Conservation (phyloP, 2,113 vertebrate genomes). For the Austrofundulus limnaeus region DNA sequence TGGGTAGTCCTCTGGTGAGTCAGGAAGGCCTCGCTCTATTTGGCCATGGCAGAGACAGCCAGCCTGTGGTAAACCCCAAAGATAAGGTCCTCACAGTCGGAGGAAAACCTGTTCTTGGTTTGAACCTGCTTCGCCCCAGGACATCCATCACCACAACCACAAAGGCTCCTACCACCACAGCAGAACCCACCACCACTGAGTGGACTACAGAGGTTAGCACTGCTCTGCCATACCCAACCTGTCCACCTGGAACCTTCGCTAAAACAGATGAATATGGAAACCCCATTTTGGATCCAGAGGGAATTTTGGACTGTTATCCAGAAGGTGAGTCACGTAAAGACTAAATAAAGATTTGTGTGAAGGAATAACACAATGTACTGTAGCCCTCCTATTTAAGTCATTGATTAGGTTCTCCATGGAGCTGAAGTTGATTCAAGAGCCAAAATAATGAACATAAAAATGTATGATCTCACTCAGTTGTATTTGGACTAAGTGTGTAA, state of each 20-base stretch:
- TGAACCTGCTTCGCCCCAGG: slow-evolving; percentile 84
- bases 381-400: not conserved
- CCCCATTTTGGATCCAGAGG: slow-evolving; percentile 77
- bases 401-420: slow-evolving; percentile 16
- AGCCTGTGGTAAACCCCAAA: slow-evolving; percentile 90
- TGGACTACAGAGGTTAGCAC: slow-evolving; percentile 73
- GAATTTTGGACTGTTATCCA: slow-evolving; percentile 86
- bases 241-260: slow-evolving; percentile 87
- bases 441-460: slow-evolving; percentile 23
- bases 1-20: slow-evolving; percentile 90
- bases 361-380: slow-evolving; percentile 16
- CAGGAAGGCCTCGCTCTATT: slow-evolving; percentile 93
- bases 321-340: slow-evolving; percentile 81
- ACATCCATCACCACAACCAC: slow-evolving; percentile 72
- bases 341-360: not conserved
- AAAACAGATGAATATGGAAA: slow-evolving; percentile 85
- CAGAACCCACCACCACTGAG: slow-evolving; percentile 57
- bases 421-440: slow-evolving; percentile 12
- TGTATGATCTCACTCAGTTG: slow-evolving; percentile 30
- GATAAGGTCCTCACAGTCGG: slow-evolving; percentile 92
- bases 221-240: slow-evolving; percentile 77
- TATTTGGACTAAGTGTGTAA: slow-evolving; percentile 7
- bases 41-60: slow-evolving; percentile 89
- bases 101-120: slow-evolving; percentile 90
- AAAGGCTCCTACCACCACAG: slow-evolving; percentile 64